Percentiles rank a stretch among this genome's conserved stretches.
These are phyloP conservation scores for Hassar affinis DNA, from an alignment of 2,113 vertebrate genomes.

Conservation along the genomic window DNA sequence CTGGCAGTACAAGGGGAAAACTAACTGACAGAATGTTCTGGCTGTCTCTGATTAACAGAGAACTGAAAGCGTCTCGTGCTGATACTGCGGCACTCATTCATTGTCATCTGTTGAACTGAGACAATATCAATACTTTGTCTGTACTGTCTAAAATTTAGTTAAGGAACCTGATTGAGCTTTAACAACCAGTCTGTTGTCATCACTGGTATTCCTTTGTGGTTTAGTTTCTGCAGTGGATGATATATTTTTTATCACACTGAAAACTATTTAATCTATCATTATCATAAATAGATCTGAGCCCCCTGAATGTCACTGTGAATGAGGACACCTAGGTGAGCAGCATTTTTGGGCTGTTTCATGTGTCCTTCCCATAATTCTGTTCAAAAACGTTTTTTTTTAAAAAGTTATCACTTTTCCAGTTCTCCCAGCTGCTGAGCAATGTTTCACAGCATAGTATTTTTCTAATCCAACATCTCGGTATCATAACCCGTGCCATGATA, in stretches of 20 bases:
- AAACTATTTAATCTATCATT: not conserved
- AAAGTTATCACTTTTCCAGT: too few relatives aligned
- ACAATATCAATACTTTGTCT: not conserved
- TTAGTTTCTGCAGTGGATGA: not conserved
- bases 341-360: not conserved
- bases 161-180: not conserved
- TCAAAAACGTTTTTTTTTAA: not conserved
- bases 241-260: not conserved
- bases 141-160: not conserved
- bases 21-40: slow-evolving; percentile 8
- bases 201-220: not conserved
- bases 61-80: not conserved
- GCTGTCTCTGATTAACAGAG: slow-evolving; percentile 13
- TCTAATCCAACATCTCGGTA: not conserved
- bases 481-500: not conserved
- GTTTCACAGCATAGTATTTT: not conserved
- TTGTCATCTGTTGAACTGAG: not conserved
- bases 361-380: not conserved
- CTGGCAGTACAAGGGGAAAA: slow-evolving; percentile 7
- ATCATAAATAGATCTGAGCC: not conserved
- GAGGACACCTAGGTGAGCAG: not conserved
- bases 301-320: not conserved
- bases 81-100: not conserved
- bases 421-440: not conserved
- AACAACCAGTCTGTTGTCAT: not conserved